Evolutionary conservation across 2,797 vertebrate species (phyloP).

Genomic region (Lycodopsis pacificus): DNA sequence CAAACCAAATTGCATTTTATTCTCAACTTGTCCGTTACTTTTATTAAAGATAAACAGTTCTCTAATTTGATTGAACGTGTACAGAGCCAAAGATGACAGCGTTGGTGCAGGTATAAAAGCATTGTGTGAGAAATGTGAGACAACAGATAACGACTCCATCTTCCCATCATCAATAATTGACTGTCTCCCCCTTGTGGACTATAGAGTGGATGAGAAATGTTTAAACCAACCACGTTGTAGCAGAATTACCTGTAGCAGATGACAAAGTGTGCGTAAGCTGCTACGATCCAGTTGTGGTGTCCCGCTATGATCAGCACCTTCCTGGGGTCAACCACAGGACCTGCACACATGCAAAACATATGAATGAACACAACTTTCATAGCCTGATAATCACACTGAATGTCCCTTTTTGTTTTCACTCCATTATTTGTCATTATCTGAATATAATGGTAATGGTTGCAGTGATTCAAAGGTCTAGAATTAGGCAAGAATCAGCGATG

Average conservation of each 20-base stretch:
- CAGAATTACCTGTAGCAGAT: slow-evolving; percentile 95
- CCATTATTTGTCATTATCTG: not conserved
- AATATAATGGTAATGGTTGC: not conserved
- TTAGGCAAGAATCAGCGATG: not conserved
- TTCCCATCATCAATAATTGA: slow-evolving; percentile 38
- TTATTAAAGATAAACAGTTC: not conserved
- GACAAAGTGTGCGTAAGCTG: slow-evolving; percentile 97
- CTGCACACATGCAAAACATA: slow-evolving; percentile 69
- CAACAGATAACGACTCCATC: slow-evolving; percentile 20
- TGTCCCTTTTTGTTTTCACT: not conserved
- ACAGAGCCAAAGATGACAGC: not conserved
- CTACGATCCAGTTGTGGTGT: slow-evolving; percentile 99
- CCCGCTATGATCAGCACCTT: slow-evolving; percentile 97
- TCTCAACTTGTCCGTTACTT: not conserved
- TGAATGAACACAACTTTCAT: not conserved
- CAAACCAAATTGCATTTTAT: not conserved
- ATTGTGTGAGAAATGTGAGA: slow-evolving; percentile 34
- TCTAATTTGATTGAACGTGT: not conserved
- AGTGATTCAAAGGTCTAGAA: not conserved
- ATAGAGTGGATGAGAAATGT: not conserved
- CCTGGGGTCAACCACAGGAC: slow-evolving; percentile 92
- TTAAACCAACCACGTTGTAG: not conserved
- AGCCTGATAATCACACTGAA: not conserved
- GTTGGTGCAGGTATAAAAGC: not conserved
- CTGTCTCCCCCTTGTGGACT: not conserved